Conservation (phyloP, 2,888 invertebrate species). For the Pilophorus perplexus region DNA sequence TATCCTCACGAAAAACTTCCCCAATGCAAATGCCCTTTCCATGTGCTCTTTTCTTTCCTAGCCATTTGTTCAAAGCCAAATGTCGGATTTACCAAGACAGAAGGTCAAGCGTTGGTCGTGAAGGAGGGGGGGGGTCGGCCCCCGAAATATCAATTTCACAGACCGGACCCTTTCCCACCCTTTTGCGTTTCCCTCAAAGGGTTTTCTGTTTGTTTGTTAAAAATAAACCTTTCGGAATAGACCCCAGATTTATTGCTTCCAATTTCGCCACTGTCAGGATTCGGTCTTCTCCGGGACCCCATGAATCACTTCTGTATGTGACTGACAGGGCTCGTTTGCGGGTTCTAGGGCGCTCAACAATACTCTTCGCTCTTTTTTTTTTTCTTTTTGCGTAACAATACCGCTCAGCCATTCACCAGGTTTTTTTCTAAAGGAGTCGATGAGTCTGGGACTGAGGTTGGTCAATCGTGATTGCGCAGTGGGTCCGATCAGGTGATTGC, state of each 20-base stretch:
- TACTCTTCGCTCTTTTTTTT: constrained; percentile 1
- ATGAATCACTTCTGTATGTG: constrained; percentile 39
- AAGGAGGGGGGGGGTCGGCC: too few species aligned
- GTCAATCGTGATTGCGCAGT: neutral
- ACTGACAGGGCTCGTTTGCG: constrained; percentile 36
- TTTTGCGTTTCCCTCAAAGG: constrained; percentile 22
- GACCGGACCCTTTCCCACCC: constrained; percentile 21
- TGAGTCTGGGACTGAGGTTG: neutral
- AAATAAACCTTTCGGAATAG: constrained; percentile 40
- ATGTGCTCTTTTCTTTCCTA: constrained; percentile 44
- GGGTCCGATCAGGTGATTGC: too few species aligned
- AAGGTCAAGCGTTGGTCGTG: constrained; percentile 45
- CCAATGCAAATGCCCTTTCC: constrained; percentile 44
- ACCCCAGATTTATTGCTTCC: constrained; percentile 38
- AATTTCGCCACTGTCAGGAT: constrained; percentile 37
- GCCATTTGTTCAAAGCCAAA: constrained; percentile 44
- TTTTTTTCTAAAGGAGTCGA: neutral
- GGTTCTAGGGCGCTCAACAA: constrained; percentile 11
- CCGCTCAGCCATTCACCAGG: neutral
- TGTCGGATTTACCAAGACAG: constrained; percentile 47
- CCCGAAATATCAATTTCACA: constrained; percentile 43
- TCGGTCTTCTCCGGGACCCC: constrained; percentile 20
- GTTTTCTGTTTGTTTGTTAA: constrained; percentile 39
- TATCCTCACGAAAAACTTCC: constrained; percentile 30
- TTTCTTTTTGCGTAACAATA: constrained; percentile 9